Base-by-base conservation (phyloP, 2,888 invertebrate species). In the Caenorhabditis auriculariae region DNA sequence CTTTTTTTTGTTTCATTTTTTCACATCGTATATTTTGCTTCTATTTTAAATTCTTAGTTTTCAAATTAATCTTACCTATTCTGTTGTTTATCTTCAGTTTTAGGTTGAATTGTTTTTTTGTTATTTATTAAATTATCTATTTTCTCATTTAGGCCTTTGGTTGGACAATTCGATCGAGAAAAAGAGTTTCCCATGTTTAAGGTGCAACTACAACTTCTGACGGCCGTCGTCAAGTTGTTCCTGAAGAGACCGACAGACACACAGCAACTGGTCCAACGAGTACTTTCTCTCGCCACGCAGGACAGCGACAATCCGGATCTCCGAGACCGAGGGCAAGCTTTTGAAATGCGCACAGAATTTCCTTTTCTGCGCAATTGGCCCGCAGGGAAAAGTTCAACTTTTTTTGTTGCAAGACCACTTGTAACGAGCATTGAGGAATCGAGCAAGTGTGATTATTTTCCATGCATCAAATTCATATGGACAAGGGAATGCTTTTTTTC, bases 201-300 rank as follows among this genome's bases (percentile, higher is more conserved):
- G 86, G 86, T 86, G 35, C 98, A 98, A 84, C 85, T 99, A 48
- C 98, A 98, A 82, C 85, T 98, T 59, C 85, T 99, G 55, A 98
- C 98, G 0, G 96, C 96, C 0, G 96, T 98, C 55, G 98, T 99
- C 12, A 98, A 99, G 83, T 85, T 99, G 69, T 98, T 99, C 87
- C 85, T 98, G 74, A 98, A 98, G 84, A 87, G 96, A 35, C 98
- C 98, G 0, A 92, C 94, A 0, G 95, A 96, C 82, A 98, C 96
- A 0, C 96, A 98, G 84, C 95, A 96, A 82, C 84, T 99, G 55
- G 98, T 99, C 3, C 98, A 98, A 82, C 94, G 95, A 82, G 87
- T 87, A 17, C 82, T 85, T 29, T 83, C 83, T 48, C 78, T 85
- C 37, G 85, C 85, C 29, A 86, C 85, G 35, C 85, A 86, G 84